Base-by-base conservation (phyloP, 2,797 vertebrate species). In the Chelon labrosus region DNA sequence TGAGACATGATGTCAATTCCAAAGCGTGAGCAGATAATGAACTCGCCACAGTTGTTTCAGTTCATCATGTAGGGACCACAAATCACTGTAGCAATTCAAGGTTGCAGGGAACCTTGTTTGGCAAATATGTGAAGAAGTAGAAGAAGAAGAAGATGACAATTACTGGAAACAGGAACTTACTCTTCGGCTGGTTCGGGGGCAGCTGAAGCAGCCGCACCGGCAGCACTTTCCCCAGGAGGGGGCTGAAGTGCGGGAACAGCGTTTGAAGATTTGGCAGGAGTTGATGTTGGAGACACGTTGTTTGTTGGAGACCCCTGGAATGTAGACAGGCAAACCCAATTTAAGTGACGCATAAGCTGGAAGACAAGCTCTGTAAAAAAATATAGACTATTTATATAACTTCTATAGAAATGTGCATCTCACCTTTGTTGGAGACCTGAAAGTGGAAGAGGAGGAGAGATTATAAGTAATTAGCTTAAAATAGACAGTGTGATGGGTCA, bases 281-380 rank as follows among this genome's bases (percentile, higher is more conserved):
- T 99, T 57, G 97, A 97, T 75, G 95, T 98, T 27, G 98, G 98
- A 80, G 98, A 99, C 67, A 94, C 94, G 0, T 98, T 98, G 92
- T 98, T 97, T 79, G 94, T 97, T 67, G 98, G 98, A 86, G 98
- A 99, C 76, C 97, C 98, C 98, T 99, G 85, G 52, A 92, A 76
- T 37, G 79, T 0, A 55, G 37, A 67, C 19, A 58, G 35, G 52
- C 31, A 46, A 58, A 5, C n/a, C 8, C 19, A 1, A 13, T 46
- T 25, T 74, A 13, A 79, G 25, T 41, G 5, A 6, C 27, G 39
- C 27, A 50, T 54, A 56, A 62, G 5, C 6, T 37, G 12, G 41
- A 53, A 11, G 5, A 20, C 39, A 35, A 55, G 51, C 50, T 25
- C 0, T 7, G 2, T 20, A 42, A 27, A 65, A 65, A 42, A 39